Evolutionary conservation across 2,888 invertebrate species (phyloP), one percentile per base, ranked within the genome.

Genomic region (Drosophila quinaria): DNA sequence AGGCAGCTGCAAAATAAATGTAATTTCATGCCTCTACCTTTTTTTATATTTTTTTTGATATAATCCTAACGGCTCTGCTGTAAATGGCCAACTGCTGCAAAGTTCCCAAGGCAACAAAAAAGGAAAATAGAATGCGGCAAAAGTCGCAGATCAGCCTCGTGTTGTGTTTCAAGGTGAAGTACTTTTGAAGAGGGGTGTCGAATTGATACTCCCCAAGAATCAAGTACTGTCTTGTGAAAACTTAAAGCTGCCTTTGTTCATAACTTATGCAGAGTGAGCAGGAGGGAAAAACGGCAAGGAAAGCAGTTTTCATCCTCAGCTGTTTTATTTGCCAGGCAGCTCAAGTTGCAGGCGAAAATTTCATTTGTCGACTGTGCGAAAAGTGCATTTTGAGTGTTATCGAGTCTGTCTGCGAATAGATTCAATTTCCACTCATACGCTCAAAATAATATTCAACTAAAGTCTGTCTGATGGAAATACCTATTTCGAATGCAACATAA

Each of bases 121-220:
- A 10, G 1, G 15, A 51, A 66, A 49, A 39, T 35, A 25, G 25
- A 55, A 13, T 15, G 74, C 52, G 68, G 50, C 64, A 62, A 73
- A 86, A 76, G 67, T 72, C 70, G 76, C 46, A 39, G 85, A 85
- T 81, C 74, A 86, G 73, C 59, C 63, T 49, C 31, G 33, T 29
- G 33, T 61, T 61, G 42, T 49, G 31, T 62, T 55, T 59, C 58
- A 60, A 72, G 62, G 62, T 72, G 73, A 66, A 54, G 51, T 42
- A 15, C 47, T 51, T 63, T 63, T 50, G 41, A 39, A 31, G 29
- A 31, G 19, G 39, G 15, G 46, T 56, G 47, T 66, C 19, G 15
- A 56, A 39, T 17, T 70, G 47, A 42, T 25, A 22, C 3, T 35
- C 13, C 15, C 25, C 9, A 10, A 35, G 17, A 29, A 51, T 46